Evolutionary conservation across 2,113 vertebrate species (phyloP).

Genomic region (Chroicocephalus ridibundus): DNA sequence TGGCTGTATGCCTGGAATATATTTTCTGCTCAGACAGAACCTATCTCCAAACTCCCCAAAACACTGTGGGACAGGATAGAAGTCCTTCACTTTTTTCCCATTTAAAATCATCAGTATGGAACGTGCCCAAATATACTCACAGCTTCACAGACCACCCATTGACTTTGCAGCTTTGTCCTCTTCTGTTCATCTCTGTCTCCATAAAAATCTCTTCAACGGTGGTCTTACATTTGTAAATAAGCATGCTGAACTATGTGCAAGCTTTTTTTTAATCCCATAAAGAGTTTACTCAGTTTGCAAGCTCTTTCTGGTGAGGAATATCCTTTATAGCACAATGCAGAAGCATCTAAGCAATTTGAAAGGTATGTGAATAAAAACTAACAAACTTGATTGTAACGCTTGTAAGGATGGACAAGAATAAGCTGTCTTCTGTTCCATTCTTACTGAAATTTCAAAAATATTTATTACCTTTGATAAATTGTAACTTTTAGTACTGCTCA

Average conservation of each 20-base stretch:
- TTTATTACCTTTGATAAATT: background rate
- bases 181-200: background rate
- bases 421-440: background rate
- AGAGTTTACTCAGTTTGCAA: background rate
- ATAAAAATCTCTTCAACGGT: background rate
- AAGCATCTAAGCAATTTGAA: background rate
- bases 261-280: background rate
- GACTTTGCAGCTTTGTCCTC: background rate
- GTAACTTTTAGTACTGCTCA: background rate
- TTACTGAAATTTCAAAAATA: background rate
- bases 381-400: background rate
- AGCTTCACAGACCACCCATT: background rate
- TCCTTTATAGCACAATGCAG: background rate
- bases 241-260: background rate
- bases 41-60: background rate
- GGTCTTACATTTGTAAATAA: background rate
- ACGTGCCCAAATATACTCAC: background rate
- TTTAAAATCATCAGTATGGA: background rate
- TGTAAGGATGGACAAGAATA: background rate
- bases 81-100: background rate
- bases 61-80: background rate
- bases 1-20: slow-evolving; percentile 1
- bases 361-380: background rate
- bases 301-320: background rate
- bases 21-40: background rate